Evolutionary conservation across 2,888 invertebrate species (phyloP).

Genomic region (Nomada flava): DNA sequence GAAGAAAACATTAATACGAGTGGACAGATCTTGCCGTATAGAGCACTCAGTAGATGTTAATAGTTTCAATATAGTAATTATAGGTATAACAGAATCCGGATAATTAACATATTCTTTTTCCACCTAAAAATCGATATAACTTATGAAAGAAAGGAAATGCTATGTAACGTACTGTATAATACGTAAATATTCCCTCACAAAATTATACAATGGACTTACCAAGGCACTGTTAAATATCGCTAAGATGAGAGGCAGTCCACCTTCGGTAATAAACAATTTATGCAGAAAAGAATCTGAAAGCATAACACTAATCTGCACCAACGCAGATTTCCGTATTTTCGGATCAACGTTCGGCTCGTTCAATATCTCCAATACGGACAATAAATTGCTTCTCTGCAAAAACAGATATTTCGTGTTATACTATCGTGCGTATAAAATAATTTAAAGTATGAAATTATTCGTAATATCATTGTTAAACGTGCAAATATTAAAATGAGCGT

Average conservation of each 20-base stretch:
- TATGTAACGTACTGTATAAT: constrained; percentile 1
- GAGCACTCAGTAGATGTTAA: constrained; percentile 85
- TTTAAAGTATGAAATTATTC: neutral
- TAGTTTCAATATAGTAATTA: constrained; percentile 84
- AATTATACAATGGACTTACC: constrained; percentile 68
- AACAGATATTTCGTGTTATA: neutral
- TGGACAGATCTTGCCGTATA: constrained; percentile 86
- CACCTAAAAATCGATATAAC: constrained; percentile 71
- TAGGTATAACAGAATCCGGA: constrained; percentile 85
- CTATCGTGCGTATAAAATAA: neutral
- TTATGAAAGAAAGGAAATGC: neutral
- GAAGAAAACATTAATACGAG: constrained; percentile 83
- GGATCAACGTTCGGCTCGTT: constrained; percentile 86
- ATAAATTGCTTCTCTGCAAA: constrained; percentile 84
- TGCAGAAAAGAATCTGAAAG: constrained; percentile 87
- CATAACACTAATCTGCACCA: constrained; percentile 89
- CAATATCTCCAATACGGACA: constrained; percentile 80
- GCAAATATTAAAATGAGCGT: constrained; percentile 35
- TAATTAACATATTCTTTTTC: constrained; percentile 85
- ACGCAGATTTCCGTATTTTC: constrained; percentile 88
- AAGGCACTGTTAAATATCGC: constrained; percentile 84
- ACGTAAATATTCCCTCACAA: neutral
- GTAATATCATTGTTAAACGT: neutral
- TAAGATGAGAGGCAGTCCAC: constrained; percentile 86
- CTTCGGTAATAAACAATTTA: constrained; percentile 86